Conservation (phyloP, 2,888 invertebrate species). For the Epinotia demarniana region DNA sequence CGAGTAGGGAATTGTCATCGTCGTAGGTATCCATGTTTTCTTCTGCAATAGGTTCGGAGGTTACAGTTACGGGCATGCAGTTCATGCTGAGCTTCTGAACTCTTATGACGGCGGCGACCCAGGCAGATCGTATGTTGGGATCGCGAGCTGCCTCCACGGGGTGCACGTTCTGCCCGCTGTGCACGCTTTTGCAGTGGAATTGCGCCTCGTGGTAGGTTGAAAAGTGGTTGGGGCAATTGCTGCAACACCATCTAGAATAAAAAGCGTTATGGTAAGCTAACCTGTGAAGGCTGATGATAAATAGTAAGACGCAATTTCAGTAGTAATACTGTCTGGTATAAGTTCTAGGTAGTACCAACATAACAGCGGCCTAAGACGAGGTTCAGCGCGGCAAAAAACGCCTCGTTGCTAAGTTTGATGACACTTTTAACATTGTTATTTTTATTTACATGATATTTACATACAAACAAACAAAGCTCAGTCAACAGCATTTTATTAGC, state of each 20-base stretch:
- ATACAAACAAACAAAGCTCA: no score
- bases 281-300: not conserved
- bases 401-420: not conserved
- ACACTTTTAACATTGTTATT: not conserved
- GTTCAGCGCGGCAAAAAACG: not conserved
- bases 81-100: constrained; percentile 62
- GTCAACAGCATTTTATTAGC: not conserved
- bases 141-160: constrained; percentile 67
- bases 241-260: constrained; percentile 73
- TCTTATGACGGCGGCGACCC: constrained; percentile 62
- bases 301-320: not conserved
- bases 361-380: not conserved
- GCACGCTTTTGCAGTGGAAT: constrained; percentile 69
- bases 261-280: constrained; percentile 2
- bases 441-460: not conserved
- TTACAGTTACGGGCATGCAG: constrained; percentile 13
- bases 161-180: constrained; percentile 55
- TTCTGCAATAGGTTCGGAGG: not conserved
- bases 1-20: constrained; percentile 69
- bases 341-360: not conserved
- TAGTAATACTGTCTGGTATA: not conserved
- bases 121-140: constrained; percentile 59
- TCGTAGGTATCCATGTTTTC: constrained; percentile 23
- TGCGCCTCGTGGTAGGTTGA: constrained; percentile 75
- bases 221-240: constrained; percentile 62